Evolutionary conservation across 2,888 invertebrate genomes (phyloP).

Genomic region (Fragum whitleyi): DNA sequence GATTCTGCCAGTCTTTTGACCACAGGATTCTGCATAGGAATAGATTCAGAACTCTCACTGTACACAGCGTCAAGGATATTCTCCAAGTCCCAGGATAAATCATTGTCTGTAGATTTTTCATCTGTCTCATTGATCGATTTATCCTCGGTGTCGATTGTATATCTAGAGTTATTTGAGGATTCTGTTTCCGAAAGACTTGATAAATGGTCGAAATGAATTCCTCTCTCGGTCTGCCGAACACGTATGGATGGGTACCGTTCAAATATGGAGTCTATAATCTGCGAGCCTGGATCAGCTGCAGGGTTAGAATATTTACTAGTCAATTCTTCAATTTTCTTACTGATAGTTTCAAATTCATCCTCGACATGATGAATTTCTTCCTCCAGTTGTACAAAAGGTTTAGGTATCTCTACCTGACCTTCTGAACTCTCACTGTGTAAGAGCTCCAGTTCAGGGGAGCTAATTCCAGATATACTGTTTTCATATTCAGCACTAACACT

Average conservation of each 20-base stretch:
- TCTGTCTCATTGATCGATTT: constrained; percentile 21
- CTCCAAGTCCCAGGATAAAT: constrained; percentile 76
- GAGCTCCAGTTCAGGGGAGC: constrained; percentile 69
- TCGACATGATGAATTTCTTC: constrained; percentile 77
- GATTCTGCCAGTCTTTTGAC: constrained; percentile 10
- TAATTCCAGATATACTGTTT: constrained; percentile 65
- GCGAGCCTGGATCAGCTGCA: constrained; percentile 42
- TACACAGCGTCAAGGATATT: constrained; percentile 61
- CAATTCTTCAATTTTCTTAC: constrained; percentile 74
- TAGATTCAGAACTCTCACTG: constrained; percentile 52
- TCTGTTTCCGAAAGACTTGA: constrained; percentile 45
- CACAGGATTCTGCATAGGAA: constrained; percentile 34
- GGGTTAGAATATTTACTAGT: constrained; percentile 54
- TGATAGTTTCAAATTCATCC: constrained; percentile 77
- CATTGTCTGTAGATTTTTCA: constrained; percentile 35
- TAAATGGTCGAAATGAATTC: constrained; percentile 31
- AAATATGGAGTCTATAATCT: constrained; percentile 59
- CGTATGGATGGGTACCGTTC: constrained; percentile 62
- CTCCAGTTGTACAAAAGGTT: constrained; percentile 71
- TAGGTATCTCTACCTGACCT: constrained; percentile 62
- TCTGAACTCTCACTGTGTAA: constrained; percentile 63
- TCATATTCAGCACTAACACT: constrained; percentile 70
- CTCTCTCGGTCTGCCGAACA: constrained; percentile 54
- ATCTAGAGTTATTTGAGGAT: constrained; percentile 14
- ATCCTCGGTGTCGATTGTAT: constrained; percentile 28